Conservation (phyloP, 2,113 vertebrate genomes). For the Syrrhaptes paradoxus region DNA sequence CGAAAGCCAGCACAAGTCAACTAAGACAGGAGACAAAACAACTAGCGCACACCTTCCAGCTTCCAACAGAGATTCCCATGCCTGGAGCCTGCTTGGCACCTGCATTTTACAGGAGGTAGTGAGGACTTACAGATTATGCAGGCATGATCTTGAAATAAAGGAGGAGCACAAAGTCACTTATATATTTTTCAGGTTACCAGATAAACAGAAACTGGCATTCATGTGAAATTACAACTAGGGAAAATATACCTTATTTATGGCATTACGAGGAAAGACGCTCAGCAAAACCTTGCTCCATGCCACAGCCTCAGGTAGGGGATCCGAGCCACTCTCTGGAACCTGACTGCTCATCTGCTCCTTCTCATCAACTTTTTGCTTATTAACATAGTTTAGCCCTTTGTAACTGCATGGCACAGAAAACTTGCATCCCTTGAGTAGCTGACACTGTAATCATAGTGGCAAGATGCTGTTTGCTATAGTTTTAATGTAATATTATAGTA, state of each 20-base stretch:
- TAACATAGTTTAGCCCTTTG: slow-evolving; percentile 10
- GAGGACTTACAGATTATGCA: background rate
- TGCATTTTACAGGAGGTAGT: background rate
- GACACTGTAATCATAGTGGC: background rate
- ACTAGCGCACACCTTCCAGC: background rate
- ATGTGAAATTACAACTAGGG: background rate
- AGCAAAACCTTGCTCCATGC: background rate
- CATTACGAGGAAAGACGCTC: background rate
- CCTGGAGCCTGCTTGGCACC: background rate
- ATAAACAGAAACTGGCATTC: background rate
- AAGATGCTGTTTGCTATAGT: background rate
- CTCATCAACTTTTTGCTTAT: background rate
- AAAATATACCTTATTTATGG: background rate
- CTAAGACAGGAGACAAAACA: background rate
- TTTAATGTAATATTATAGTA: background rate
- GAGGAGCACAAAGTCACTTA: background rate
- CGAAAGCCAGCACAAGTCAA: background rate
- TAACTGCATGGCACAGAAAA: background rate
- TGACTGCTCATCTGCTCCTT: background rate
- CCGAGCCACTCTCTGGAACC: fast-evolving
- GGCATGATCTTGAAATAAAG: background rate
- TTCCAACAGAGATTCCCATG: fast-evolving
- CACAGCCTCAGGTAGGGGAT: background rate
- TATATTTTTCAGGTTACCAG: background rate
- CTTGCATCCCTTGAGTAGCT: background rate